Evolutionary conservation across 2,888 invertebrate genomes (phyloP), one percentile per base, ranked within the genome.

Genomic region (Lepidochrysops patricia): DNA sequence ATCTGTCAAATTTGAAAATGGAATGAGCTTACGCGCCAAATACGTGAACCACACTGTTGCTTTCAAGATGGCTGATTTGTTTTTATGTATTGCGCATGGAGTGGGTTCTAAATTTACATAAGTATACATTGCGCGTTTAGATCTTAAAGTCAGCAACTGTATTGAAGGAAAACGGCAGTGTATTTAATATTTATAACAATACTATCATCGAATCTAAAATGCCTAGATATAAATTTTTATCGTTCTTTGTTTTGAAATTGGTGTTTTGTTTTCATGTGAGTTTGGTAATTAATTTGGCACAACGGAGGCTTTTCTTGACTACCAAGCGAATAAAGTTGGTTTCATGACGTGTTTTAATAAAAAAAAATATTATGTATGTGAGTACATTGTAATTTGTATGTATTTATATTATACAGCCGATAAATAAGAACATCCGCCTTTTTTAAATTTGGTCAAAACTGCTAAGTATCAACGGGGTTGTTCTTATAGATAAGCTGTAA

Each of bases 11-110:
- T 43, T 43, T 19, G 19, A 43, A 43, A 19, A 43, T 43, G 13
- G 43, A 43, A 43, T 23, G 23, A 59, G 26, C 26, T 59, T 59
- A 52, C 59, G 59, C 59, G 59, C 59, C 59, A 52, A 59, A 26
- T 27, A 15, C n/a, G 54, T 37, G 35, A 23, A 1, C 26, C 15
- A 7, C 26, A 59, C 59, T 59, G 59, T 26, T 26, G 49, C 50
- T 52, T 19, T 23, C 26, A 52, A 35, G 35, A 37, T 35, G 52
- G 59, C 27, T 13, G 59, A 52, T 9, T 59, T 19, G 52, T 52
- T 59, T 59, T 52, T 59, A 59, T 52, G 59, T 59, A 52, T 59
- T 35, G 35, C 19, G 23, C 37, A 27, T 23, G 58, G 50, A 35
- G 59, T 52, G 52, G 35, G 59, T 25, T 26, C 19, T 13, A n/a